These are phyloP conservation scores for Heteractis magnifica DNA, from an alignment of 92 coral and sea anemone species.

Conservation along the genomic window DNA sequence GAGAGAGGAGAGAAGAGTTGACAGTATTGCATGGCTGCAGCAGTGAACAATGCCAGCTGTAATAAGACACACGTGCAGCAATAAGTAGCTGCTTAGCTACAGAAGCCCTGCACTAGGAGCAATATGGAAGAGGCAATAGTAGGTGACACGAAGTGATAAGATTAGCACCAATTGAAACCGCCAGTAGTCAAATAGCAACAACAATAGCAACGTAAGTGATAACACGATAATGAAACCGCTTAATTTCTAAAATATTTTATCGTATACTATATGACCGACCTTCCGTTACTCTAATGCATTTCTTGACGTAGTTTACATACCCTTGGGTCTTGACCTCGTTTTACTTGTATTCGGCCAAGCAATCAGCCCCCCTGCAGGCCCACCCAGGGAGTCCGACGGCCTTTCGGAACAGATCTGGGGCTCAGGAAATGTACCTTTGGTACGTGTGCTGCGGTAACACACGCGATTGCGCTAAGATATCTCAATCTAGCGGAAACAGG, in stretches of 20 bases:
- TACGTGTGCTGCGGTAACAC: not conserved
- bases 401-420: not conserved
- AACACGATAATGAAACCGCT: not conserved
- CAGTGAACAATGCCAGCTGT: no score
- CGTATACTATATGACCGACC: not conserved
- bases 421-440: conserved; percentile 15
- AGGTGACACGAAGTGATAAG: no score
- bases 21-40: no score
- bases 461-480: not conserved
- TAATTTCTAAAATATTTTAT: not conserved
- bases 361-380: conserved; percentile 13
- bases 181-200: no score
- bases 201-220: not conserved
- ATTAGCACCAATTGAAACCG: no score
- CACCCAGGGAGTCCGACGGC: not conserved
- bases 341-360: not conserved
- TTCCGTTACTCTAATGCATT: not conserved
- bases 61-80: no score
- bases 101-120: no score
- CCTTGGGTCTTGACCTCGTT: not conserved
- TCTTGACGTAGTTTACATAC: not conserved
- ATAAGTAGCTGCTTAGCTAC: no score
- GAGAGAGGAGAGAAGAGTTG: no score
- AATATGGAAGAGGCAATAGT: no score
- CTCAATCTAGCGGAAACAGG: not conserved